Evolutionary conservation across 2,113 vertebrate genomes (phyloP).

Genomic region (Solea senegalensis): DNA sequence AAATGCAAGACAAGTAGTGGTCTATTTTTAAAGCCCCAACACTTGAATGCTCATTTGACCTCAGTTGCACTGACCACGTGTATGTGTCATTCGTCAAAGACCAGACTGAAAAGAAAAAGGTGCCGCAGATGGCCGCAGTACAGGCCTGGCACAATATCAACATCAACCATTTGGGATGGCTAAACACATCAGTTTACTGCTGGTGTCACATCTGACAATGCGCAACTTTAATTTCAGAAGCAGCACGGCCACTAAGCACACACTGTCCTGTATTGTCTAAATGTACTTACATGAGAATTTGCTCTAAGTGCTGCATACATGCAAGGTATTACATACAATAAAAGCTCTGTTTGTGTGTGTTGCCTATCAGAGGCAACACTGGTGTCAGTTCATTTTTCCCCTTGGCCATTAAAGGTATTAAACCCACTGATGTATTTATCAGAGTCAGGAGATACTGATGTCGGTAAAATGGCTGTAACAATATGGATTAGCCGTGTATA

Average conservation of each 20-base stretch:
- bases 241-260: not conserved
- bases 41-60: too few relatives aligned
- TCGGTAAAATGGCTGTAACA: constrained; percentile 4
- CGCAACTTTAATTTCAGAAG: not conserved
- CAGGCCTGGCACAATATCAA: too few relatives aligned
- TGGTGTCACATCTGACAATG: too few relatives aligned
- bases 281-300: not conserved
- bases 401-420: constrained; percentile 5
- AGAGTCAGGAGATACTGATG: not conserved
- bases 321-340: not conserved
- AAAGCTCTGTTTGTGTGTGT: not conserved
- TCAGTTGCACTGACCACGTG: too few relatives aligned
- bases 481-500: constrained; percentile 29
- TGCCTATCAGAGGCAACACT: not conserved
- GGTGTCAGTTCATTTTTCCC: constrained; percentile 4
- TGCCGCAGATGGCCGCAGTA: too few relatives aligned
- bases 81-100: too few relatives aligned
- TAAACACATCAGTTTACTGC: not conserved
- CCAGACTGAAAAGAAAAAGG: too few relatives aligned
- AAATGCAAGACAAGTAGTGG: too few relatives aligned
- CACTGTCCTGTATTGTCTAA: not conserved
- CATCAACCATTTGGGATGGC: not conserved
- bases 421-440: constrained; percentile 10
- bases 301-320: not conserved
- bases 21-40: too few relatives aligned